Evolutionary conservation across 2,113 vertebrate genomes (phyloP).

Genomic region (Beaufortia kweichowensis): DNA sequence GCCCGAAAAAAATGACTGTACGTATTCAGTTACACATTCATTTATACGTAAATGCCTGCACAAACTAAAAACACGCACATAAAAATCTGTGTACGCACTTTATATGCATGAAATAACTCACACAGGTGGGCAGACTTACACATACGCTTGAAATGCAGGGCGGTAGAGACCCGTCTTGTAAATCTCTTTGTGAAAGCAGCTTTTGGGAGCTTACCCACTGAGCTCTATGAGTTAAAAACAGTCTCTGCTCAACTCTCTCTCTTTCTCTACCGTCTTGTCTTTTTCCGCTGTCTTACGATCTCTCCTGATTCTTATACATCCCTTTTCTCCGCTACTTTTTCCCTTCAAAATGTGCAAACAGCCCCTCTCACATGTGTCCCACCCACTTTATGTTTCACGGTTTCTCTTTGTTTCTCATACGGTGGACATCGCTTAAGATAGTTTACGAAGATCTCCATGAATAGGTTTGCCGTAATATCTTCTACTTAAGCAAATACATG

Average conservation of each 20-base stretch:
- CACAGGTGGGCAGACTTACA: conserved; percentile 26
- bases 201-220: conserved; percentile 77
- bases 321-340: conserved; percentile 16
- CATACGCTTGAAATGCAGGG: conserved; percentile 63
- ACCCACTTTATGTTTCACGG: neutral
- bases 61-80: neutral
- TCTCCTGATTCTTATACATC: conserved; percentile 55
- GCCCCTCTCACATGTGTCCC: neutral
- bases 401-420: conserved; percentile 15
- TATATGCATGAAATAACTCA: conserved; percentile 28
- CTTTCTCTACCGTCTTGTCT: conserved; percentile 63
- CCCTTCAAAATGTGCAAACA: neutral
- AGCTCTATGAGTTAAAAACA: conserved; percentile 72
- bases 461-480: too few relatives aligned
- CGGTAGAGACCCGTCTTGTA: conserved; percentile 76
- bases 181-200: conserved; percentile 81
- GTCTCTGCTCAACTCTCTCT: conserved; percentile 62
- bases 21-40: neutral
- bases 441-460: neutral
- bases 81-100: conserved; percentile 6
- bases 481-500: too few relatives aligned
- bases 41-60: neutral
- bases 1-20: too few relatives aligned
- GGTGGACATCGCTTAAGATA: neutral
- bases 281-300: conserved; percentile 53